Percentiles rank a stretch among this genome's conserved stretches.
Evolutionary conservation across 2,113 vertebrate genomes (phyloP).

Genomic region (Peromyscus maniculatus): DNA sequence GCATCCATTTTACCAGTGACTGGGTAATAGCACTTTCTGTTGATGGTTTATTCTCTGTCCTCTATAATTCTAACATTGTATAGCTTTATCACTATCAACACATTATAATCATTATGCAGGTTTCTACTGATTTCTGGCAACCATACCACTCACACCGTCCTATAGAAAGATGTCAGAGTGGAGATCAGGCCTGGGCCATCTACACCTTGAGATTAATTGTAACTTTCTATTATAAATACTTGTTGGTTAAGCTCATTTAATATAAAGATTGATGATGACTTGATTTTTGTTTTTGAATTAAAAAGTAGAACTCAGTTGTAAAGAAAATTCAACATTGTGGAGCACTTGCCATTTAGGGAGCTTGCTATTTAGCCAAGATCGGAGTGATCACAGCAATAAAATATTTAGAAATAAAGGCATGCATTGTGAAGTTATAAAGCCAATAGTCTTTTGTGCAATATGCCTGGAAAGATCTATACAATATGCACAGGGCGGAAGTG

Average conservation of each 20-base stretch:
- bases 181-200: conserved; percentile 30
- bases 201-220: conserved; percentile 63
- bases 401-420: conserved; percentile 36
- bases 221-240: conserved; percentile 51
- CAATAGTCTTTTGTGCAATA: conserved; percentile 62
- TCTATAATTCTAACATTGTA: conserved; percentile 49
- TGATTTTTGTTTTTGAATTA: conserved; percentile 78
- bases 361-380: conserved; percentile 51
- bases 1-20: conserved; percentile 1
- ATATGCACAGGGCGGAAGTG: neutral
- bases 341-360: conserved; percentile 53
- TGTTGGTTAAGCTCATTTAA: conserved; percentile 72
- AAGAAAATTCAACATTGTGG: conserved; percentile 49
- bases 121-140: conserved; percentile 72
- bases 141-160: conserved; percentile 56
- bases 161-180: conserved; percentile 55
- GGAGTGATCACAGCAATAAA: conserved; percentile 50
- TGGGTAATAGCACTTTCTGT: neutral
- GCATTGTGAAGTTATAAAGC: conserved; percentile 59
- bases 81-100: conserved; percentile 17
- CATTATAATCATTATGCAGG: conserved; percentile 16
- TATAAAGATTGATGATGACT: conserved; percentile 69
- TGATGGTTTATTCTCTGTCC: neutral
- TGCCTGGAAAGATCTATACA: conserved; percentile 37
- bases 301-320: conserved; percentile 70